Evolutionary conservation across 2,113 vertebrate genomes (phyloP), one percentile per base, ranked within the genome.

Genomic region (Machaerirhynchus nigripectus): DNA sequence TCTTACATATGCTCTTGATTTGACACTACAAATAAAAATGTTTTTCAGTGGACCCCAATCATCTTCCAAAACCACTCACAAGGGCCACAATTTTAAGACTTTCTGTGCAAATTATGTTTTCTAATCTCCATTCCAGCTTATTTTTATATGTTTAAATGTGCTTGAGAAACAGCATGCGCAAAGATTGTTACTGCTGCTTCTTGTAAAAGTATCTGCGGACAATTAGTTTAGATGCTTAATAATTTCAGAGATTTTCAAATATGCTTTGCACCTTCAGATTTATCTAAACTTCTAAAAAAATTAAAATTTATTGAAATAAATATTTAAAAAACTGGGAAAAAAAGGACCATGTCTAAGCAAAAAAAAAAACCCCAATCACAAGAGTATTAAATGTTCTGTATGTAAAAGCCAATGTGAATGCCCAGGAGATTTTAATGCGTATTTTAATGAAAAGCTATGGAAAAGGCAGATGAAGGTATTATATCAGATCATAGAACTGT

Each of bases 1-100:
- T 71, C 44, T 91, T 96, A 93, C 90, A 97, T 93, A 73, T 91
- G 79, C 55, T 93, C 40, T 90, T 82, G 47, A 97, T 97, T 86
- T 96, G 90, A 93, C 93, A 84, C 57, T 87, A 94, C 65, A 96
- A 97, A 97, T 89, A 83, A 87, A 96, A 94, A 84, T 9, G 22
- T 81, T 76, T 81, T 84, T 65, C 57, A 82, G 47, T 55, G 28
- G 65, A 69, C 50, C 37, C 50, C 30, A 11, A 70, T 84, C 67
- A 39, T 73, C 74, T 63, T 97, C 75, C 57, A 61, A 82, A 79
- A 60, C 31, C 55, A 67, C 88, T 95, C 87, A 57, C 18, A 64
- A 95, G 80, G 56, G 59, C 47, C 46, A 76, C 10, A 61, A 18
- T 82, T 53, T 53, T 64, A 89, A 79, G 35, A 42, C 22, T 79